These are phyloP conservation scores for Galaxias olidus DNA, from an alignment of 2,797 vertebrate species.

Conservation along the genomic window DNA sequence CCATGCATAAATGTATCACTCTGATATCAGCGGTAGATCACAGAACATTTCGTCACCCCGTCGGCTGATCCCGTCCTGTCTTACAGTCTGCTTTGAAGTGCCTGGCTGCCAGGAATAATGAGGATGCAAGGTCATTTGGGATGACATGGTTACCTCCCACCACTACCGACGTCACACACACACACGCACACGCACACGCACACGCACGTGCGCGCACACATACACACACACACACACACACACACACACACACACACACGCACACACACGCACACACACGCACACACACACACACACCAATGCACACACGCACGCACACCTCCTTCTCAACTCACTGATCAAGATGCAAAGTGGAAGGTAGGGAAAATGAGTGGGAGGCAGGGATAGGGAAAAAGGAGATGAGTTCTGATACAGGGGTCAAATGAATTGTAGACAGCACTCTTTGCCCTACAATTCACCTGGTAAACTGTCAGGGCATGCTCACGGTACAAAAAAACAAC, in stretches of 20 bases:
- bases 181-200: constrained; percentile 37
- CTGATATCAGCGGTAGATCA: constrained; percentile 61
- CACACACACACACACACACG: constrained; percentile 8
- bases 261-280: constrained; percentile 10
- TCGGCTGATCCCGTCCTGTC: constrained; percentile 27
- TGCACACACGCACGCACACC: constrained; percentile 12
- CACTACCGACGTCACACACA: background rate
- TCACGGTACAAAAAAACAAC: too few relatives aligned
- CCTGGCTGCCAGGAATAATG: constrained; percentile 67
- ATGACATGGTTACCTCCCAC: constrained; percentile 51
- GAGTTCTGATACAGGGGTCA: constrained; percentile 7
- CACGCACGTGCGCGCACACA: constrained; percentile 8
- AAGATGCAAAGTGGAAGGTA: constrained; percentile 28
- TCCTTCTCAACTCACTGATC: constrained; percentile 27
- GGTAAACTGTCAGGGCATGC: constrained; percentile 12
- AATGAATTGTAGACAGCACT: constrained; percentile 6
- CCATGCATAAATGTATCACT: constrained; percentile 36
- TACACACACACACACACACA: constrained; percentile 7
- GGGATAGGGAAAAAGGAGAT: constrained; percentile 8
- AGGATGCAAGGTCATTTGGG: constrained; percentile 72
- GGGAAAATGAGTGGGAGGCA: constrained; percentile 10
- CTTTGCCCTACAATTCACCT: constrained; percentile 16
- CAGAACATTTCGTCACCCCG: constrained; percentile 56
- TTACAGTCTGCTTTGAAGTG: constrained; percentile 66
- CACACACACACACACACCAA: constrained; percentile 19